Evolutionary conservation across 1,140 invertebrate species (phyloP), one percentile per base, ranked within the genome.

Genomic region (Antheraea mylitta): DNA sequence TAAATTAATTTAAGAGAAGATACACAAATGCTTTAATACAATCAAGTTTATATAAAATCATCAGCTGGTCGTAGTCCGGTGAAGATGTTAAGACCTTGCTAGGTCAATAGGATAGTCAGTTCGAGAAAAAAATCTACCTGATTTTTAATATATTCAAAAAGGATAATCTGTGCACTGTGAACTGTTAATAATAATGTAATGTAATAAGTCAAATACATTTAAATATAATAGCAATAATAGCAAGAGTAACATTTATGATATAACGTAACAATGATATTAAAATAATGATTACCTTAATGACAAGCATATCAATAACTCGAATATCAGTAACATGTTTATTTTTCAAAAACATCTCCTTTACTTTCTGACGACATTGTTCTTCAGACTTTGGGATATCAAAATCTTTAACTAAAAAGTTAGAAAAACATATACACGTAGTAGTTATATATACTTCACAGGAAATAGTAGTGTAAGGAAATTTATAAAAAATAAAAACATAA

Each of bases 231-330:
- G n/a, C 22, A 11, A 42, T 42, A 42, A 42, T 10, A 42, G 7
- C 11, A 42, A 7, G 3, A 10, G 7, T 7, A 42, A 42, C 38
- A 1, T 42, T n/a, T n/a, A n/a, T n/a, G n/a, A n/a, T 10, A 42
- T 42, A 42, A 42, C 38, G 7, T 10, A 42, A 42, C 8, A 42
- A 42, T 42, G 16, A n/a, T 13, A 16, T 53, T 53, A 13, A 16
- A 53, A 53, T 42, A 36, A 38, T 53, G 4, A 53, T 72, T 95
- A 98, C 98, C 95, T 98, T 99, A 61, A 98, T 95, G 42, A 98
- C 96, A 61, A 99, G 94, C 93, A 98, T 94, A 90, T 99, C 98
- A 82, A 99, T 98, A 18, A 97, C 94, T 83, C 98, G 94, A 64
- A 99, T 93, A 92, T 99, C 98, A 64, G 94, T 95, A 0, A 98